Conservation (phyloP, 2,888 invertebrate species). For the Deilephila elpenor region DNA sequence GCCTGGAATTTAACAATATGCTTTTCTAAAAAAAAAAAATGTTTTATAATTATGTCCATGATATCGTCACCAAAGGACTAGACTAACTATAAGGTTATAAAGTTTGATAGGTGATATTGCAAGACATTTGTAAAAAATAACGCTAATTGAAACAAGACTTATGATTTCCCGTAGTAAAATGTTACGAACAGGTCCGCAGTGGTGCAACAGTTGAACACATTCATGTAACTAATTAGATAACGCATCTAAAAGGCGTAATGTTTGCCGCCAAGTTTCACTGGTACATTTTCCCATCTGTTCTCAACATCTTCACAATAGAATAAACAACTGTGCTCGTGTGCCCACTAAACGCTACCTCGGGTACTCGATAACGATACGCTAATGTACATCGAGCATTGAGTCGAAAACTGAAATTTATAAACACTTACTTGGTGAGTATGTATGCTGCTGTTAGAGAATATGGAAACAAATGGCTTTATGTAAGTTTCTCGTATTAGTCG, state of each 20-base stretch:
- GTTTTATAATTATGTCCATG: no score
- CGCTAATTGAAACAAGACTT: background rate
- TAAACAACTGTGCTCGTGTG: constrained; percentile 35
- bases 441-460: background rate
- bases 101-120: background rate
- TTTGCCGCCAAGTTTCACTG: constrained; percentile 36
- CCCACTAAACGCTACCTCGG: constrained; percentile 13
- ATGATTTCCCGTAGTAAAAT: constrained; percentile 14
- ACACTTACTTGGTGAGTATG: background rate
- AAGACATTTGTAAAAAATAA: background rate
- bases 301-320: constrained; percentile 37
- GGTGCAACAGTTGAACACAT: constrained; percentile 35
- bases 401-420: background rate
- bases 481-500: background rate
- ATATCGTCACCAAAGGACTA: no score
- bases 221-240: constrained; percentile 45
- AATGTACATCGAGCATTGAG: background rate
- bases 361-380: constrained; percentile 15
- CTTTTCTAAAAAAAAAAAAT: no score
- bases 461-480: background rate
- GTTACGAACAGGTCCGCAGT: constrained; percentile 33
- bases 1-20: no score
- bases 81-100: background rate
- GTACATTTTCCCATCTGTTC: constrained; percentile 38
- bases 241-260: constrained; percentile 39